A percentile compares a stretch with the other conserved stretches of the same genome.
Evolutionary conservation across 2,888 invertebrate genomes (phyloP).

Genomic region (Drosophila austrosaltans): DNA sequence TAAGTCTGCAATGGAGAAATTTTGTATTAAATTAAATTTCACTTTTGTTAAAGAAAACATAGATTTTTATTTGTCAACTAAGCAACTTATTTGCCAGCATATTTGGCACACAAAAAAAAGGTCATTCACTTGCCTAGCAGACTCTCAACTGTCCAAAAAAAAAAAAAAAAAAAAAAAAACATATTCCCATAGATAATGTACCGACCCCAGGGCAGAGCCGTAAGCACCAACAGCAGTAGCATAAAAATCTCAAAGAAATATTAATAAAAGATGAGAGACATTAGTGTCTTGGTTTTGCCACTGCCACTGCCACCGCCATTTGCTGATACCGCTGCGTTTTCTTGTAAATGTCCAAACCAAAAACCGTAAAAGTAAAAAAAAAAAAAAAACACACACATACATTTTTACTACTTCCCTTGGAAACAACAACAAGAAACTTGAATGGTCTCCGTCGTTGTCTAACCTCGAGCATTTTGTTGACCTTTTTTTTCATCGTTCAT

Average conservation of each 20-base stretch:
- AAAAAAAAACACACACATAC: conserved; percentile 44
- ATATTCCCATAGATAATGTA: conserved; percentile 30
- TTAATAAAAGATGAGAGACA: conserved; percentile 82
- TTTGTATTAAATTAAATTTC: background rate
- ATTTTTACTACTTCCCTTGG: conserved; percentile 72
- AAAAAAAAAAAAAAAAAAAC: conserved; percentile 22
- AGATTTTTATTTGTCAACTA: background rate
- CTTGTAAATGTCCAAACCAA: conserved; percentile 60
- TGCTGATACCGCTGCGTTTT: conserved; percentile 37
- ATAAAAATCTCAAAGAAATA: conserved; percentile 73
- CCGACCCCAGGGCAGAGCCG: conserved; percentile 45
- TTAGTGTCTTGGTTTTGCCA: conserved; percentile 64
- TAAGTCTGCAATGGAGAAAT: background rate
- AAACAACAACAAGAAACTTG: conserved; percentile 50
- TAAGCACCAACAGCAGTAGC: conserved; percentile 20
- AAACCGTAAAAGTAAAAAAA: conserved; percentile 64
- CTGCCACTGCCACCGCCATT: conserved; percentile 27
- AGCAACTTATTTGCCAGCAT: conserved; percentile 10
- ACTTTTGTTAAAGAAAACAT: background rate
- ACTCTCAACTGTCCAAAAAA: conserved; percentile 7
- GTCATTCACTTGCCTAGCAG: conserved; percentile 54
- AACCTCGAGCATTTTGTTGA: conserved; percentile 73
- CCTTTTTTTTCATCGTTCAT: conserved; percentile 49
- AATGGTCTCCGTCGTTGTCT: conserved; percentile 54
- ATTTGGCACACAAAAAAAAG: conserved; percentile 17